Evolutionary conservation across 1,140 invertebrate genomes (phyloP), one percentile per base, ranked within the genome.

Genomic region (Phthorimaea operculella): DNA sequence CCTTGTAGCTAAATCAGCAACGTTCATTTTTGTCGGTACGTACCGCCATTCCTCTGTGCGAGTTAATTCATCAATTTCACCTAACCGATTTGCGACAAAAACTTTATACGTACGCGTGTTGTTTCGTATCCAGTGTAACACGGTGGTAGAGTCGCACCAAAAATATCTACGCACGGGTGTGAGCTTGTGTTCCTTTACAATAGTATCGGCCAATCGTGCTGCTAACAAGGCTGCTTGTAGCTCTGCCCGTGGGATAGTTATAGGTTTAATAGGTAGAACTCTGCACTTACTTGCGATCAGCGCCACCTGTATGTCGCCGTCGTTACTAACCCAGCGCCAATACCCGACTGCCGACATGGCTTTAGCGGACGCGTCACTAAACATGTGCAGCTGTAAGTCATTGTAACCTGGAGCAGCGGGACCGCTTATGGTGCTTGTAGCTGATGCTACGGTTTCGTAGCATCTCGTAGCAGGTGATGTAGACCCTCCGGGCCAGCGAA

Each of bases 131-230:
- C 72, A 78, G 10, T 57, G 53, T 9, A 76, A 47, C n/a, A 75
- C 70, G 2, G 63, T 74, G 18, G 54, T 62, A 2, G 67, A 72
- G 33, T 76, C 68, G 44, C 64, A 66, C 74, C 71, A 74, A 54
- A 69, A 63, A 49, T 34, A 42, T 16, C 59, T 45, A 12, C 42
- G 14, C 15, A 8, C 12, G 9, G 48, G 12, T 17, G 6, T 48
- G 9, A 61, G 6, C 18, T 28, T 42, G 52, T 66, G 63, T 33
- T 58, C 60, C 8, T 54, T 52, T 6, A 1, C 11, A 1, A 66
- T 56, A 6, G 54, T 59, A 12, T 58, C 11, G 1, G 59, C 59
- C 15, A 62, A 21, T 18, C 60, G 45, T 2, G 52, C 55, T 1
- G 49, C 53, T 36, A 58, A 36, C 11, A 62, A 18, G 0, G 53